Percentiles rank a stretch among this genome's conserved stretches.
Conservation (phyloP, 2,113 vertebrate species). For the Anthoscopus minutus region DNA sequence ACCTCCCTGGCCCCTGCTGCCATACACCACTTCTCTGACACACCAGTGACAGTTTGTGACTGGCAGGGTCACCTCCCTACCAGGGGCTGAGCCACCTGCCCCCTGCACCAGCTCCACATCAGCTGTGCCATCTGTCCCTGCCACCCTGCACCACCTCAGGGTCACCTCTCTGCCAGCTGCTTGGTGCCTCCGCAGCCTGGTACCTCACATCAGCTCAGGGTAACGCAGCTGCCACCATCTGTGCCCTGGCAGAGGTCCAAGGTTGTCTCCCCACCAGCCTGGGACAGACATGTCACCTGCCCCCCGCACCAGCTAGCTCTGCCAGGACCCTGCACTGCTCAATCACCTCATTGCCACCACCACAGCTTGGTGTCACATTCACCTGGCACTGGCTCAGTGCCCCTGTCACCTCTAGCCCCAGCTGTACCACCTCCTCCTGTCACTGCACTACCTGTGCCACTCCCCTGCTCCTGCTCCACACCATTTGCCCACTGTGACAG, state of each 20-base stretch:
- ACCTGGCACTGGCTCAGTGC: not conserved
- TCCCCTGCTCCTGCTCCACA: not conserved
- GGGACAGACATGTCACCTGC: not conserved
- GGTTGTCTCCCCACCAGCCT: not conserved
- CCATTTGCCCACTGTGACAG: not conserved
- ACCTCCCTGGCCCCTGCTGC: not conserved
- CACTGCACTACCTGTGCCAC: not conserved
- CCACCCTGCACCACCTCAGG: not conserved
- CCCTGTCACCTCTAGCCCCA: not conserved
- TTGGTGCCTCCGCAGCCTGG: not conserved
- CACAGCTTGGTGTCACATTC: not conserved
- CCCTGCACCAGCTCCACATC: not conserved
- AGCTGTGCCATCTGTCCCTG: not conserved
- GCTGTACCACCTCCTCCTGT: not conserved
- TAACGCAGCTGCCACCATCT: not conserved
- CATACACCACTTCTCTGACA: not conserved
- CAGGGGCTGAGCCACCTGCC: not conserved
- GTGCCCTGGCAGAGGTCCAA: not conserved
- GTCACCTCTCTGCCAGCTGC: not conserved
- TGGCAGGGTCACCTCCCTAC: not conserved
- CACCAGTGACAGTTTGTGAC: rapidly evolving
- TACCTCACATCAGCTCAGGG: not conserved
- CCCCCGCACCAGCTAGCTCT: not conserved
- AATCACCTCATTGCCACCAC: not conserved
- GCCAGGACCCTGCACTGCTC: not conserved